A percentile compares a stretch with the other conserved stretches of the same genome.
These are phyloP conservation scores for Malurus splendens DNA, from an alignment of 2,797 vertebrate species.

Conservation along the genomic window DNA sequence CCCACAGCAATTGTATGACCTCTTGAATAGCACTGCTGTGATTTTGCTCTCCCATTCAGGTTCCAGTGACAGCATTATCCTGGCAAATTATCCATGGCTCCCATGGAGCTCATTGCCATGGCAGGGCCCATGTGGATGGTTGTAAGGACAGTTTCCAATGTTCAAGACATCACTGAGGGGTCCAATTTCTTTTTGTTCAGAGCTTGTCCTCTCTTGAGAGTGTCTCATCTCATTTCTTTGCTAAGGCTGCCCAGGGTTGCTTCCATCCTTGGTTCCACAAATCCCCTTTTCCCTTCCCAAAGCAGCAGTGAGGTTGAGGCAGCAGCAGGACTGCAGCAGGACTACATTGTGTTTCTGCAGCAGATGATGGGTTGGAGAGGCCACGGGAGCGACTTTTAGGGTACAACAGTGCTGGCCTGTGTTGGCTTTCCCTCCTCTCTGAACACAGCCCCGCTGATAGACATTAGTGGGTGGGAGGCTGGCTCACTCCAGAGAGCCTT, in stretches of 20 bases:
- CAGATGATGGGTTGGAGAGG: not conserved
- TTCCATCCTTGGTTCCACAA: not conserved
- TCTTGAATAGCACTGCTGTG: not conserved
- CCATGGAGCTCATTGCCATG: not conserved
- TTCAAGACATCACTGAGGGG: not conserved
- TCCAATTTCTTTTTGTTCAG: not conserved
- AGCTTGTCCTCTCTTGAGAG: not conserved
- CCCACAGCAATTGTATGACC: not conserved
- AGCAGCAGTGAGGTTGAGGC: not conserved
- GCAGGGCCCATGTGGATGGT: not conserved
- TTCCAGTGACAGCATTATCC: not conserved
- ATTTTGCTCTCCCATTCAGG: not conserved
- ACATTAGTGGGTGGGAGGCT: slow-evolving; percentile 22
- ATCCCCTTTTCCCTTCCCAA: not conserved
- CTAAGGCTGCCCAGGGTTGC: not conserved
- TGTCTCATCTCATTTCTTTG: not conserved
- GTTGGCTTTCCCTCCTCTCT: slow-evolving; percentile 22
- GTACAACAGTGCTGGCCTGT: not conserved
- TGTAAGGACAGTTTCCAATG: not conserved
- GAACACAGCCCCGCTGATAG: slow-evolving; percentile 2
- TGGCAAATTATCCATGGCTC: not conserved
- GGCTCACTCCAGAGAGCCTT: slow-evolving; percentile 3
- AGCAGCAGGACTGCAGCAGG: not conserved
- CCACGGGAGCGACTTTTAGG: not conserved
- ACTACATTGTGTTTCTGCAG: not conserved